Evolutionary conservation across 2,797 vertebrate species (phyloP).

Genomic region (Typhlichthys eigenmanni): DNA sequence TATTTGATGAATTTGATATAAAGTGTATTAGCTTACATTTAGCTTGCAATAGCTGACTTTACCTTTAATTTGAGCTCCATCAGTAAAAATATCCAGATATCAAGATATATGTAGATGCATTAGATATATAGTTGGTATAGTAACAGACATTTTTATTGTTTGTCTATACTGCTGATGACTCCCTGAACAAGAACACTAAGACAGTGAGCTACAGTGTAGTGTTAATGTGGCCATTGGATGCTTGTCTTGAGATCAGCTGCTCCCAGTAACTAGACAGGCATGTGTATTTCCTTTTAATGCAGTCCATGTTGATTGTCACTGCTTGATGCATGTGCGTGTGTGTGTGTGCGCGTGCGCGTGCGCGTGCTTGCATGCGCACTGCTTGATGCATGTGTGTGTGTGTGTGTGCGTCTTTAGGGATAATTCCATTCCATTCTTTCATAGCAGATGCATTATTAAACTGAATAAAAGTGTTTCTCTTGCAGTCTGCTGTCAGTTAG

Average conservation of each 20-base stretch:
- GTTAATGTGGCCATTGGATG: slow-evolving; percentile 69
- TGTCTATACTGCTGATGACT: slow-evolving; percentile 1
- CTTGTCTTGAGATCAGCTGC: slow-evolving; percentile 72
- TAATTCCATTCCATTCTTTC: slow-evolving; percentile 26
- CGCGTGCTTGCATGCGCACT: no score
- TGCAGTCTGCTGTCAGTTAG: background rate
- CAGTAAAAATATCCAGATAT: no score
- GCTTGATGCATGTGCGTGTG: slow-evolving; percentile 18
- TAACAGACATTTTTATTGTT: no score
- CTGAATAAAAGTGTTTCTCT: slow-evolving; percentile 8
- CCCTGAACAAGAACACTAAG: slow-evolving; percentile 45
- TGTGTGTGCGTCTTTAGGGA: slow-evolving; percentile 29
- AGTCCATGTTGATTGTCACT: slow-evolving; percentile 40
- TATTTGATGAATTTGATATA: no score
- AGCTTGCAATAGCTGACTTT: no score
- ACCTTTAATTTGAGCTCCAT: no score
- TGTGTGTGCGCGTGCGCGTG: slow-evolving; percentile 19
- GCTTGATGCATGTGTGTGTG: background rate
- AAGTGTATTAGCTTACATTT: no score
- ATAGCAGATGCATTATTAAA: slow-evolving; percentile 13
- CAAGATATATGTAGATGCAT: no score
- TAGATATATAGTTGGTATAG: background rate
- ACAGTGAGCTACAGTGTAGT: slow-evolving; percentile 50
- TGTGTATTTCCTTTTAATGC: slow-evolving; percentile 74
- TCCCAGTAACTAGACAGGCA: slow-evolving; percentile 71